Percentiles rank a stretch among this genome's conserved stretches.
Evolutionary conservation across 2,888 invertebrate species (phyloP).

Genomic region (Cotesia congregata): DNA sequence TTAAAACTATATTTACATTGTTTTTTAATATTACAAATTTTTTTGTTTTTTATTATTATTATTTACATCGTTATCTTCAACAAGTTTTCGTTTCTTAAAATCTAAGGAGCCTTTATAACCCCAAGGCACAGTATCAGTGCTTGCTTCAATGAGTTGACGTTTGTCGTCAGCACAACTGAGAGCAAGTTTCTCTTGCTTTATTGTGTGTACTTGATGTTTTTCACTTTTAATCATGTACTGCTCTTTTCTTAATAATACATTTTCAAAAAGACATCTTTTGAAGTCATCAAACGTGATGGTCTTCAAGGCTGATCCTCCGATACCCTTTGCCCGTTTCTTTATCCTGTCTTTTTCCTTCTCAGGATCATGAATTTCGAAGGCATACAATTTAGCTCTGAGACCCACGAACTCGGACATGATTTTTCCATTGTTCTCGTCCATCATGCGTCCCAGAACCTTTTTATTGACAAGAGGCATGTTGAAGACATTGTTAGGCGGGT

Average conservation of each 20-base stretch:
- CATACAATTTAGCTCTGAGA: constrained; percentile 28
- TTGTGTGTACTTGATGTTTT: no score
- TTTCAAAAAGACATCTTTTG: not conserved
- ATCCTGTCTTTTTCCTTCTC: constrained; percentile 43
- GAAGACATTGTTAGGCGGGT: constrained; percentile 37
- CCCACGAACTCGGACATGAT: constrained; percentile 33
- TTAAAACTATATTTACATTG: no score
- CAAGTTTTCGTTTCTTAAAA: no score
- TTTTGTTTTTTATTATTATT: no score
- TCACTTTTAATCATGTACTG: not conserved
- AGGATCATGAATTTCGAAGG: not conserved
- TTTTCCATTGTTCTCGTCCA: constrained; percentile 39
- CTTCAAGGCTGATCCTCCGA: constrained; percentile 10
- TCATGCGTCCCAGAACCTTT: constrained; percentile 28
- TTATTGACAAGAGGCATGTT: constrained; percentile 42
- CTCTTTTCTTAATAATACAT: not conserved
- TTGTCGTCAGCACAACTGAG: no score
- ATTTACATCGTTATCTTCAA: no score
- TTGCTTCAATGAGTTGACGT: no score
- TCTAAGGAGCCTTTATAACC: no score
- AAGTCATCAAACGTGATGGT: constrained; percentile 23
- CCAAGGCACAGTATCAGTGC: no score
- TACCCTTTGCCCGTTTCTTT: constrained; percentile 36
- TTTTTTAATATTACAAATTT: no score
- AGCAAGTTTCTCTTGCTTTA: no score